These are phyloP conservation scores for Crambe crambe DNA, from an alignment of 37 sponge, comb jelly and placozoan genomes.

Conservation along the genomic window DNA sequence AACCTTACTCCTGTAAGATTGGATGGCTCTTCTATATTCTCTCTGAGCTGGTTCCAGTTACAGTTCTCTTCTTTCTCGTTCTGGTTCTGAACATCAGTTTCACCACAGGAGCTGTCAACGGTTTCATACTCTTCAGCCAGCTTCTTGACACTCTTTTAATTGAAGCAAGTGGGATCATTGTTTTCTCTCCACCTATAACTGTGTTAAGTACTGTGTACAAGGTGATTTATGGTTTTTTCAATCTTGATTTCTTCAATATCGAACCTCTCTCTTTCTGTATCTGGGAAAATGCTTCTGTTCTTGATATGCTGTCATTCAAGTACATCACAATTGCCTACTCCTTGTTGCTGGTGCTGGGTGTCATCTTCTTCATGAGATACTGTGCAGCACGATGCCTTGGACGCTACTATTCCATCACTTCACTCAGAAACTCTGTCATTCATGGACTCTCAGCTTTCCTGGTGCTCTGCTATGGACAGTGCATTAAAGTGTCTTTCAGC, in stretches of 20 bases:
- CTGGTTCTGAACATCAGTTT: slow-evolving; percentile 35
- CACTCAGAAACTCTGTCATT: slow-evolving; percentile 13
- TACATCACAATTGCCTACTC: slow-evolving; percentile 44
- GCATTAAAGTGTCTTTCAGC: slow-evolving; percentile 23
- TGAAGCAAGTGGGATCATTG: slow-evolving; percentile 6
- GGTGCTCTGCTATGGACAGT: slow-evolving; percentile 40
- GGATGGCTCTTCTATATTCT: slow-evolving; percentile 44
- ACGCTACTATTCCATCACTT: neutral
- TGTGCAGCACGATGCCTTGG: neutral
- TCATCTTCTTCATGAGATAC: slow-evolving; percentile 26
- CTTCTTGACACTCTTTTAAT: slow-evolving; percentile 16
- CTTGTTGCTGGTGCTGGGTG: slow-evolving; percentile 9
- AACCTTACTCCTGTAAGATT: neutral
- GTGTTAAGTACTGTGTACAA: neutral
- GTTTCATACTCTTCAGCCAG: slow-evolving; percentile 37
- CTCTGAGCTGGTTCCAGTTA: slow-evolving; percentile 47
- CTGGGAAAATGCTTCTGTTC: slow-evolving; percentile 36
- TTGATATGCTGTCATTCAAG: slow-evolving; percentile 39
- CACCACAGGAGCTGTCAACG: slow-evolving; percentile 45
- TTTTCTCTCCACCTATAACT: neutral
- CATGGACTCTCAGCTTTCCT: slow-evolving; percentile 42
- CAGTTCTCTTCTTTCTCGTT: slow-evolving; percentile 19
- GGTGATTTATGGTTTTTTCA: slow-evolving; percentile 46
- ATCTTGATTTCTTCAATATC: slow-evolving; percentile 38
- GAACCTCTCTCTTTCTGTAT: slow-evolving; percentile 49